phyloP scores from a whole-genome alignment of 2,888 invertebrate genomes.

The Brachylomia viminalis region DNA sequence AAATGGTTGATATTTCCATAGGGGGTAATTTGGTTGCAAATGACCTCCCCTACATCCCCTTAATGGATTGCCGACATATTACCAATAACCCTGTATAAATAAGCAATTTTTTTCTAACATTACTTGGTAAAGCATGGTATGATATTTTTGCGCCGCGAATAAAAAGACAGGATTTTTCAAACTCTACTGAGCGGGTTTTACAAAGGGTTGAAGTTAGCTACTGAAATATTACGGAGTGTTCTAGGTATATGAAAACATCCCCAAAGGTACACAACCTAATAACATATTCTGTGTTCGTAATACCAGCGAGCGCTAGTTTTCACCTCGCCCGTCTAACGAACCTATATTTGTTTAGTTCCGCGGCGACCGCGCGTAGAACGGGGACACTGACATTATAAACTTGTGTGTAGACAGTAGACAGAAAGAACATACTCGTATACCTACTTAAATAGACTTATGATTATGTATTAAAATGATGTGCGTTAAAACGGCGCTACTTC shows the following conservation, averaged over 20 bases:
- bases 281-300: slow-evolving; percentile 29
- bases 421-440: not conserved
- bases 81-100: too few species aligned
- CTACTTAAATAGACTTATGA: not conserved
- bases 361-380: slow-evolving; percentile 17
- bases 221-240: not conserved
- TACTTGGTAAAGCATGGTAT: not conserved
- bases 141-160: too few species aligned
- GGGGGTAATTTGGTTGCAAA: too few species aligned
- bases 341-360: slow-evolving; percentile 33
- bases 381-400: slow-evolving; percentile 35
- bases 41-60: too few species aligned
- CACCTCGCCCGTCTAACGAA: slow-evolving; percentile 6
- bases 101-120: not conserved
- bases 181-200: too few species aligned
- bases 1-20: too few species aligned
- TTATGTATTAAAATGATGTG: not conserved
- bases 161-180: not conserved
- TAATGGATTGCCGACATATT: too few species aligned
- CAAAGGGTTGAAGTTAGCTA: not conserved
- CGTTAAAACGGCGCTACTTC: not conserved
- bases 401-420: not conserved
- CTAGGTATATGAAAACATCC: not conserved
- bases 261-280: slow-evolving; percentile 10
- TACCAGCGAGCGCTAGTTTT: not conserved